Evolutionary conservation across 2,113 vertebrate genomes (phyloP), one percentile per base, ranked within the genome.

Genomic region (Perognathus longimembris): DNA sequence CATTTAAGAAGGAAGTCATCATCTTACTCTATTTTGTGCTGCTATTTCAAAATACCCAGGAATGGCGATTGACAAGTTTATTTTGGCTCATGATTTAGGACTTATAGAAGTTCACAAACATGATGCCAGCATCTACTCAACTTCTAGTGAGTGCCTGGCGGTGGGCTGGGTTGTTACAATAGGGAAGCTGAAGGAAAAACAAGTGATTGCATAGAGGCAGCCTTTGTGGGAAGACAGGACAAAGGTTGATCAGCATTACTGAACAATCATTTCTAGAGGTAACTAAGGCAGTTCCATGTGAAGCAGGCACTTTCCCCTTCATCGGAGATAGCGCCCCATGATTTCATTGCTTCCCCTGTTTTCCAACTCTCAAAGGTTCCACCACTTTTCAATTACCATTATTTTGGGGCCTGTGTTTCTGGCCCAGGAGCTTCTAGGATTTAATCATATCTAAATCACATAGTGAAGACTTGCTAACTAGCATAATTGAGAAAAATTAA

Each of bases 351-450:
- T 36, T n/a, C 1, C 9, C 38, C 26, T 2, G 11, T 34, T 1
- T 5, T 9, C 21, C 22, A 26, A 5, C 2, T 80, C 24, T 71
- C 61, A 45, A 57, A 9, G 30, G 14, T 32, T 7, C 4, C 4
- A 15, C 20, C 18, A 79, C 7, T 3, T 18, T 57, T 89, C 9
- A 42, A 21, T 34, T 18, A 45, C 8, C 34, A n/a, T 45, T 34
- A 6, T 24, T 34, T 34, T 61, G 38, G 12, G 30, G 26, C 50
- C 4, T n/a, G 67, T 32, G 1, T 2, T 59, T 67, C 3, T 11
- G 24, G 14, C 0, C 1, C 14, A 10, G 12, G 7, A 59, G 5
- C 5, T 8, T 79, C 11, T 70, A 4, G 15, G 28, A 36, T 0
- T 32, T 6, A 36, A 21, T 1, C 7, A 38, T 57, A 59, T 30